Base-by-base conservation (phyloP, 1,140 invertebrate genomes). In the Hormaphis cornu region DNA sequence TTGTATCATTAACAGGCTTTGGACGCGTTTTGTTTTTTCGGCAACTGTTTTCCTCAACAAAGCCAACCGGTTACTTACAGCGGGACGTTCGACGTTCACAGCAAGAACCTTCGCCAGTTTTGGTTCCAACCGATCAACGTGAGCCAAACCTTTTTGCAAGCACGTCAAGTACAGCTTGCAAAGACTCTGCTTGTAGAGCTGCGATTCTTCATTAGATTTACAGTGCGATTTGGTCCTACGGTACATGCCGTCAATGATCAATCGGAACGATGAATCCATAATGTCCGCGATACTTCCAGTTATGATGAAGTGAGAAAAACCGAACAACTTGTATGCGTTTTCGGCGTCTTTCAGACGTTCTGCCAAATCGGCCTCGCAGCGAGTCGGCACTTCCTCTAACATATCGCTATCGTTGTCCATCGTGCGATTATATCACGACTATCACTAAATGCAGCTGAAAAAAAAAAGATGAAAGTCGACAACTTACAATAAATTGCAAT, bases 261-360 rank as follows among this genome's bases (percentile, higher is more conserved):
- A 22, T 0, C 61, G 61, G 7, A 48, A 50, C 8, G 61, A 50
- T 3, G 40, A 3, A 14, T 66, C 61, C 61, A 66, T 66, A 20
- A 48, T 50, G 18, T 66, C 44, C 0, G 28, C 20, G 8, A 66
- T 16, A 8, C 26, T 50, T 33, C n/a, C 42, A 16, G 33, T 35
- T 9, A 66, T 22, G 16, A 66, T 50, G 7, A 66, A 20, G 3
- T 66, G 61, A 30, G 61, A 50, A 10, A 66, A 66, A 33, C 61
- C 61, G 24, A 50, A 66, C 4, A 66, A 18, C 18, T 50, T 66
- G 3, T 50, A 50, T 0, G 61, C 30, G 28, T 66, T 48, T 16
- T 50, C 61, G 2, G 61, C 40, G 12, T 50, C 26, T 30, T 66
- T n/a, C 28, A 66, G 9, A 16, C 61, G 40, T 12, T 66, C 35